Evolutionary conservation across 2,113 vertebrate species (phyloP), one percentile per base, ranked within the genome.

Genomic region (Gasterosteus nipponicus): DNA sequence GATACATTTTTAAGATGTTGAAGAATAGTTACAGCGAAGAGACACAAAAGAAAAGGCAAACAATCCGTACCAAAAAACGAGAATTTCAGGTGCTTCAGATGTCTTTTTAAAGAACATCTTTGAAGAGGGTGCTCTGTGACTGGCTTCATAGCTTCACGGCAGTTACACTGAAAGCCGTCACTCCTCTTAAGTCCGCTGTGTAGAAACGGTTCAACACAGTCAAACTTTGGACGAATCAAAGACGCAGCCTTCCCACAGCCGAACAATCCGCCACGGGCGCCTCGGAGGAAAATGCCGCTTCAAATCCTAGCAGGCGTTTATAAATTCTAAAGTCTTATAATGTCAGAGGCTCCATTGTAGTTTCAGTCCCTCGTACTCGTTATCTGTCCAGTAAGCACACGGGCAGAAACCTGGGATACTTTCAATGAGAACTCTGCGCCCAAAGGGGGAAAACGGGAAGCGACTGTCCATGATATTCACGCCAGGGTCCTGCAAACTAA

Each of bases 401-500:
- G 19, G 10, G 35, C 8, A 44, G 33, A 44, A 54, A 29, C 2
- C 2, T 2, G 3, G 4, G n/a, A 64, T 2, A 18, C 33, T 31
- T 29, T 5, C 11, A 69, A 33, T 19, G 38, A 73, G 72, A 78
- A 69, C 15, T 39, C 3, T 38, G 1, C 15, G 39, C 18, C n/a
- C 41, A 14, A 15, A 31, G 19, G 46, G 54, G 51, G 33, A 73
- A 1, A 78, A 69, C 33, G 1, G 64, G 18, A 78, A 63, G 49
- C 64, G 54, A 66, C 0, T 77, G 54, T 41, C 57, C 42, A 54
- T 10, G 81, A 73, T 86, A 87, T 90, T 87, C 87, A 78, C 76
- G 78, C 63, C 64, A 76, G 78, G 58, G 75, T 88, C 67, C 77
- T 49, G 84, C 79, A 53, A 84, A 70, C 81, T 89, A 86, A 89